These are phyloP conservation scores for Galendromus occidentalis DNA, from an alignment of 1,140 invertebrate genomes.

Conservation along the genomic window DNA sequence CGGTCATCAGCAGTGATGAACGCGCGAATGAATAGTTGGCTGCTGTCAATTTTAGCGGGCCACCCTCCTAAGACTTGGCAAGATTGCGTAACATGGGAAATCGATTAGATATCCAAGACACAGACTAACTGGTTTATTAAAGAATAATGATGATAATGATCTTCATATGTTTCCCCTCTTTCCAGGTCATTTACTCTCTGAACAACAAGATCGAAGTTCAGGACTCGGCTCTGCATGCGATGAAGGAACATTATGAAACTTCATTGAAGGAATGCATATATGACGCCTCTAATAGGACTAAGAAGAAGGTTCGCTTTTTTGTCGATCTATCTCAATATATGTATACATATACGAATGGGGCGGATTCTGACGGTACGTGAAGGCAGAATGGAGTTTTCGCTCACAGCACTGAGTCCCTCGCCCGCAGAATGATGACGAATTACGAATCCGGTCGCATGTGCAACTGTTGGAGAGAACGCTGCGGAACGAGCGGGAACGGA, in stretches of 20 bases:
- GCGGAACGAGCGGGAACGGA: not conserved
- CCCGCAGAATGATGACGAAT: not conserved
- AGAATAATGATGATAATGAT: no score
- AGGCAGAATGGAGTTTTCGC: no score
- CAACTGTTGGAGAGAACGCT: not conserved
- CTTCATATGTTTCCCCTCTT: not conserved
- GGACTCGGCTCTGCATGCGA: conserved; percentile 1
- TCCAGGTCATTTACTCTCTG: conserved; percentile 1
- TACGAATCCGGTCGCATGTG: not conserved
- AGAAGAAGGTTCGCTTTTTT: not conserved
- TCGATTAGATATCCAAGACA: no score
- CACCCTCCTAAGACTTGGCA: no score
- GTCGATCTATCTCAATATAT: no score
- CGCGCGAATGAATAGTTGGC: no score
- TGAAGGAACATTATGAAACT: conserved; percentile 5
- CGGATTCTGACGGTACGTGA: not conserved
- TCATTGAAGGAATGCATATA: not conserved
- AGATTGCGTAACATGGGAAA: no score
- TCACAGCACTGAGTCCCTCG: no score
- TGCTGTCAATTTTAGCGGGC: no score
- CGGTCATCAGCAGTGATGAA: no score
- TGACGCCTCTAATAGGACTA: not conserved
- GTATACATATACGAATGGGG: not conserved
- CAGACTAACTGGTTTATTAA: no score
- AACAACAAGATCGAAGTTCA: conserved; percentile 10